These are phyloP conservation scores for Bolinopsis microptera DNA, from an alignment of 37 sponge, comb jelly and placozoan genomes.

Conservation along the genomic window DNA sequence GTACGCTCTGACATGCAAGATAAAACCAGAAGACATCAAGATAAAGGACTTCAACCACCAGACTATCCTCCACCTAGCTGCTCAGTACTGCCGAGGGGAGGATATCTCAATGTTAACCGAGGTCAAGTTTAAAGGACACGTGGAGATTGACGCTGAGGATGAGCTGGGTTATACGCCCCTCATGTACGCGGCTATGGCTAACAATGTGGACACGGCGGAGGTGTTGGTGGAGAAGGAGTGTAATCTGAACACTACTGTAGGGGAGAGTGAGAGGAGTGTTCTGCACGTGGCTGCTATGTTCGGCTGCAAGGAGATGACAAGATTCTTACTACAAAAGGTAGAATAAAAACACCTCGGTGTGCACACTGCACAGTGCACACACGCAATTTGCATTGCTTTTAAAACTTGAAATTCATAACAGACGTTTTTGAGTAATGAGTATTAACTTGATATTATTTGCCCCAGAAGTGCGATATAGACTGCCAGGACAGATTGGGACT, in stretches of 20 bases:
- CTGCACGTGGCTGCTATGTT: conserved; percentile 17
- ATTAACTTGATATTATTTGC: too few species aligned
- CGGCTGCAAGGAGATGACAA: neutral
- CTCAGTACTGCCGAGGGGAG: conserved; percentile 14
- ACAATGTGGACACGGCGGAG: conserved; percentile 28
- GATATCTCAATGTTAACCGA: neutral
- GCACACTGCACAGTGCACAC: neutral
- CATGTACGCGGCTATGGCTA: conserved; percentile 13
- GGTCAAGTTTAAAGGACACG: neutral
- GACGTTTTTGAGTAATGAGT: too few species aligned
- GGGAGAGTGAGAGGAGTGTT: neutral
- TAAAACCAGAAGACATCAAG: neutral
- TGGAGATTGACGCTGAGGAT: neutral
- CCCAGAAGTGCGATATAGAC: conserved; percentile 3
- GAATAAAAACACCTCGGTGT: too few species aligned
- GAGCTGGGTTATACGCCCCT: neutral
- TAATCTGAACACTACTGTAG: neutral
- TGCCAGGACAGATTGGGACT: neutral
- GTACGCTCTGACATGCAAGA: neutral
- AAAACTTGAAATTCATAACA: too few species aligned
- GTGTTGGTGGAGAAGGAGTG: conserved; percentile 1
- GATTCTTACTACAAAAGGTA: neutral
- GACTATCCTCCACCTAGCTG: conserved; percentile 15
- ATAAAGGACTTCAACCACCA: neutral
- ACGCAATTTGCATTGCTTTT: too few species aligned